Base-by-base conservation (phyloP, 2,113 vertebrate species). In the Rhegmatorhina hoffmannsi region DNA sequence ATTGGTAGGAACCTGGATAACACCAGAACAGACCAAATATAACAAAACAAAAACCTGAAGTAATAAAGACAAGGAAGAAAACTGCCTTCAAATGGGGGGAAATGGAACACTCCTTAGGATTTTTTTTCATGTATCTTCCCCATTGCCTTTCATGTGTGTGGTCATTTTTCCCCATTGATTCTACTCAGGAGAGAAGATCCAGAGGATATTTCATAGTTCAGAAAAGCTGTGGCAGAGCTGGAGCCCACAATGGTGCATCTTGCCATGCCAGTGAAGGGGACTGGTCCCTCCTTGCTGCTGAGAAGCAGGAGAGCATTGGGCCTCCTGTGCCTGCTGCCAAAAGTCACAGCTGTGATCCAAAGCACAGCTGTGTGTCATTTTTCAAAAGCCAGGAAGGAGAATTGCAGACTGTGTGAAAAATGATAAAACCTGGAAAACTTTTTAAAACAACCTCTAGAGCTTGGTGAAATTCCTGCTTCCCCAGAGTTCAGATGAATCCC, bases 371-470 rank as follows among this genome's bases (percentile, higher is more conserved):
- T 59, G 89, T 53, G 56, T 77, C 33, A 0, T 59, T 94, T 96
- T 58, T 56, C 84, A 74, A 88, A 87, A 85, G 55, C 74, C 73
- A 68, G 92, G 88, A 89, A 92, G 70, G 77, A 95, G 86, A 96
- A 89, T 1, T 95, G 95, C 90, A 93, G 85, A 95, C 78, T 90
- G 36, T 34, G 87, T 94, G 86, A 95, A 95, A 94, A 91, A 92
- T 38, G 40, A 75, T 92, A 91, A 97, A 96, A 95, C 81, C 78
- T 87, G 89, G 82, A 90, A 94, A 93, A 93, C 38, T 75, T 96
- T 84, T 92, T 47, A 84, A 78, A 94, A 67, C 84, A 20, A 56
- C 43, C 81, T 87, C 89, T 74, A 66, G 17, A 84, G 69, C 64
- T 95, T 79, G 68, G 60, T 90, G 64, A 81, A 87, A 92, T 94